Evolutionary conservation across 1,140 invertebrate genomes (phyloP).

Genomic region (Arctopsyche grandis): DNA sequence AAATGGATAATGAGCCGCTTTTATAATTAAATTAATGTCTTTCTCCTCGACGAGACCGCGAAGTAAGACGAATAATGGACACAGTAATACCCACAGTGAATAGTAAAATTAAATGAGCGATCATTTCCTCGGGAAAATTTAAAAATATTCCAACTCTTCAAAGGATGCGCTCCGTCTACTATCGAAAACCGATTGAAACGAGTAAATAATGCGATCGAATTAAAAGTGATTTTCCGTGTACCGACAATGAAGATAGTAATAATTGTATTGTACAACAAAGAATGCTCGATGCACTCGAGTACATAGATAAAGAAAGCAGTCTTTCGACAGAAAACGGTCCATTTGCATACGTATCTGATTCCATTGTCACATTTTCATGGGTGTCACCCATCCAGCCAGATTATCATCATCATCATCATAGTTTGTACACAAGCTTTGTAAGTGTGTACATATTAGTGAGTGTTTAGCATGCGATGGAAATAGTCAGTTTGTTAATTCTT

Average conservation of each 20-base stretch:
- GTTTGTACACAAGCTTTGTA: too few relatives aligned
- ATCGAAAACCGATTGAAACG: not conserved
- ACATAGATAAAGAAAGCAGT: constrained; percentile 4
- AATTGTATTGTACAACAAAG: not conserved
- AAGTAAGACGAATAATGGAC: not conserved
- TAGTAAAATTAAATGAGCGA: not conserved
- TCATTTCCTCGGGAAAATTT: not conserved
- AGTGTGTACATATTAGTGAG: too few relatives aligned
- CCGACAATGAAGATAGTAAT: constrained; percentile 13
- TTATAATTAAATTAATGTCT: constrained; percentile 33
- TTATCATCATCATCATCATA: not conserved
- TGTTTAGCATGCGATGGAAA: too few relatives aligned
- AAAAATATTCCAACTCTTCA: not conserved
- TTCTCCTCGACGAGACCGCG: not conserved
- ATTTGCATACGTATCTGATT: constrained; percentile 14
- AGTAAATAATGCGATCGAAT: not conserved
- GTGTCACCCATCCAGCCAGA: constrained; percentile 1
- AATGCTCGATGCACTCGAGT: not conserved
- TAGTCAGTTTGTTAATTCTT: too few relatives aligned
- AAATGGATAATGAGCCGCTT: constrained; percentile 23
- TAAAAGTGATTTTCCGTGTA: constrained; percentile 27
- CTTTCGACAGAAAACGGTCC: not conserved
- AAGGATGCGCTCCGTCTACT: not conserved
- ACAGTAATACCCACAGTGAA: not conserved
- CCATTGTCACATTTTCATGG: constrained; percentile 11